Conservation (phyloP, 2,113 vertebrate species). For the Ailurus styani region DNA sequence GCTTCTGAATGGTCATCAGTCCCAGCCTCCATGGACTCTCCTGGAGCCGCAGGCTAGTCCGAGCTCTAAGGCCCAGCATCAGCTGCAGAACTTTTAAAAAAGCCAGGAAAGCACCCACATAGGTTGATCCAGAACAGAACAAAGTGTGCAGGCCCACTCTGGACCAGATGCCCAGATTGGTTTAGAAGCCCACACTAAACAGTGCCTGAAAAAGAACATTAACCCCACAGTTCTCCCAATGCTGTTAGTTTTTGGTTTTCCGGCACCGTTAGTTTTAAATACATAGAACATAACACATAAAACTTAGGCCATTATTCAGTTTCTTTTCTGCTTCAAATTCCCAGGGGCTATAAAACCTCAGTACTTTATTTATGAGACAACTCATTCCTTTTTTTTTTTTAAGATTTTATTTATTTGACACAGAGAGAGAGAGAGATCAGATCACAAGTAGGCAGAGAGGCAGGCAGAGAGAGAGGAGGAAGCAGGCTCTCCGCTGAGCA, state of each 20-base stretch:
- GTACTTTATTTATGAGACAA: background rate
- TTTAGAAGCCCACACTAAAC: background rate
- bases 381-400: too few relatives aligned
- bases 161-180: background rate
- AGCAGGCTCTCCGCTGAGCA: too few relatives aligned
- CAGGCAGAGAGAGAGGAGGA: too few relatives aligned
- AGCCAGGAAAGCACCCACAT: background rate
- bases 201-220: background rate
- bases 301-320: background rate
- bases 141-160: background rate
- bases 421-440: too few relatives aligned
- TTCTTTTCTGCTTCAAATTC: slow-evolving; percentile 15
- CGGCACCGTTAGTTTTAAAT: background rate
- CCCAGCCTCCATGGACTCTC: background rate
- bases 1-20: background rate
- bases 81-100: background rate
- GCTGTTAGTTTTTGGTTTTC: background rate
- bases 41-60: background rate
- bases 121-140: background rate
- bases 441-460: too few relatives aligned
- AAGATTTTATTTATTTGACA: too few relatives aligned
- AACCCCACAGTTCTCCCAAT: background rate
- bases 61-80: background rate
- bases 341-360: background rate
- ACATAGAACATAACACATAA: background rate